A percentile compares a stretch with the other conserved stretches of the same genome.
phyloP scores from a whole-genome alignment of 1,140 invertebrate species.

The Popillia japonica region DNA sequence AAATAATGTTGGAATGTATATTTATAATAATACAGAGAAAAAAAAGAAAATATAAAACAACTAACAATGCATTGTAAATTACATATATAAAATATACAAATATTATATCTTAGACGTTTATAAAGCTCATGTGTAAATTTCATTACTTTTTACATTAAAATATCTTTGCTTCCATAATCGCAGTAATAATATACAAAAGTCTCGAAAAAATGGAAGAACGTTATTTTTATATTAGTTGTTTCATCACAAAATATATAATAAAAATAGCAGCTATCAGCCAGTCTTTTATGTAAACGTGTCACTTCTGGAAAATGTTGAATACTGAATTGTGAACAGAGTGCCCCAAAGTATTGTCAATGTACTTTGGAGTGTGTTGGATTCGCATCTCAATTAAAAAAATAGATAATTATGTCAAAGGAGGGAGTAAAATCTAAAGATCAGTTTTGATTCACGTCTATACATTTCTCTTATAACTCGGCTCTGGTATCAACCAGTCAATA shows the following conservation, averaged over 20 bases:
- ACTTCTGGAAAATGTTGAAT: constrained; percentile 29
- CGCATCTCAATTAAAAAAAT: too few relatives aligned
- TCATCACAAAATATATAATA: background rate
- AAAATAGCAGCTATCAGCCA: constrained; percentile 13
- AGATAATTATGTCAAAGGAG: too few relatives aligned
- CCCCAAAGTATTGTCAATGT: background rate
- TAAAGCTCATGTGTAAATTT: constrained; percentile 28
- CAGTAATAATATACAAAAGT: background rate
- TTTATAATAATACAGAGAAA: constrained; percentile 5
- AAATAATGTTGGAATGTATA: constrained; percentile 46
- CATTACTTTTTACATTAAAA: constrained; percentile 38
- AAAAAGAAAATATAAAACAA: constrained; percentile 45
- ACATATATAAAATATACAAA: constrained; percentile 34
- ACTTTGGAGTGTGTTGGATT: background rate
- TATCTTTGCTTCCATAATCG: background rate
- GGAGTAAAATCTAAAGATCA: too few relatives aligned
- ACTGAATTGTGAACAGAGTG: background rate
- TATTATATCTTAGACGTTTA: constrained; percentile 41
- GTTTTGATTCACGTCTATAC: too few relatives aligned
- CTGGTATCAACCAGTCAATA: too few relatives aligned
- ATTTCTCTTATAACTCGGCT: too few relatives aligned
- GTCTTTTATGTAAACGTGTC: background rate
- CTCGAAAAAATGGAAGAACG: background rate
- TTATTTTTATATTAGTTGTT: background rate
- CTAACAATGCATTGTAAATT: constrained; percentile 37